Percentiles rank a stretch among this genome's conserved stretches.
These are phyloP conservation scores for Rhagonycha fulva DNA, from an alignment of 2,888 invertebrate species.

Conservation along the genomic window DNA sequence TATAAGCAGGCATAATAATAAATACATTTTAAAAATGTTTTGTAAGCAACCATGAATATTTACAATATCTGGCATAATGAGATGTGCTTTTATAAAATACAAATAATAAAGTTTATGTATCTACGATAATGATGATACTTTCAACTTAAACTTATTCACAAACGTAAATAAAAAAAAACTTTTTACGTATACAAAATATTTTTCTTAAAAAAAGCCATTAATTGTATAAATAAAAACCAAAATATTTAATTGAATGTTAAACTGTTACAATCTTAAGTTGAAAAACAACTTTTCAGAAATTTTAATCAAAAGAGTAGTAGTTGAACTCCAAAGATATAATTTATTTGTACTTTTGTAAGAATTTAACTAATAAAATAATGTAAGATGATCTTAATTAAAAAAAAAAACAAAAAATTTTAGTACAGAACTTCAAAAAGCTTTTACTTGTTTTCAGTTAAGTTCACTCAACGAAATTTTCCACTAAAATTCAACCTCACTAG, in stretches of 20 bases:
- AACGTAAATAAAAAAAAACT: not conserved
- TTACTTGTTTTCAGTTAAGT: not conserved
- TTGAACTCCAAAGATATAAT: not conserved
- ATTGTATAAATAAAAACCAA: not conserved
- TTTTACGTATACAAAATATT: not conserved
- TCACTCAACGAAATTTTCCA: not conserved
- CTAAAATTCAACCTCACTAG: no score
- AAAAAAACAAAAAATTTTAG: not conserved
- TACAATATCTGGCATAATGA: slow-evolving; percentile 47
- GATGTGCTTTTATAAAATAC: slow-evolving; percentile 44
- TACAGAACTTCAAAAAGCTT: not conserved
- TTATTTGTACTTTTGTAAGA: not conserved
- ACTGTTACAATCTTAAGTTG: not conserved
- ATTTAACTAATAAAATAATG: not conserved
- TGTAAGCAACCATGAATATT: slow-evolving; percentile 19
- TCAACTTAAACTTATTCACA: slow-evolving; percentile 7
- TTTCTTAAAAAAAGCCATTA: not conserved
- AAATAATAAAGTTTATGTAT: slow-evolving; percentile 13
- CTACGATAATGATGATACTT: slow-evolving; percentile 11
- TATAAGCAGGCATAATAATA: slow-evolving; percentile 10
- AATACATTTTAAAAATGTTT: not conserved
- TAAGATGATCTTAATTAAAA: not conserved
- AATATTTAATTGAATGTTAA: not conserved
- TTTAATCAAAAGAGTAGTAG: no score
- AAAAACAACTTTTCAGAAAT: no score